These are phyloP conservation scores for Lamellibrachia luymesi DNA, from an alignment of 1,140 invertebrate species.

Conservation along the genomic window DNA sequence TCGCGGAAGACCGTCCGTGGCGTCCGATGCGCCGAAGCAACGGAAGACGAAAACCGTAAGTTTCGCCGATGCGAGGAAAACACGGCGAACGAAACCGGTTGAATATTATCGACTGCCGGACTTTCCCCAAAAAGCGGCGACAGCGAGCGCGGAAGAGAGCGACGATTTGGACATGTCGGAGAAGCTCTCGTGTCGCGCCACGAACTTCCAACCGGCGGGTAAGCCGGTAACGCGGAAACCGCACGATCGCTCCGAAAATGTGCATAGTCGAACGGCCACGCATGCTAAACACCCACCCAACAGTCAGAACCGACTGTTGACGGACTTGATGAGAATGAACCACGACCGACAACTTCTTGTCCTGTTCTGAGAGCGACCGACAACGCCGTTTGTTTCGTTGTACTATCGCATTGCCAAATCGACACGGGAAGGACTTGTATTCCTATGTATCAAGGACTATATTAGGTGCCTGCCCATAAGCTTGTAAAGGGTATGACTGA, in stretches of 20 bases:
- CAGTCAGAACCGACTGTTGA: slow-evolving; percentile 10
- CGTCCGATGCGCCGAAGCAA: background rate
- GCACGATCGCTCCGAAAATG: background rate
- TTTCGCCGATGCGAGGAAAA: background rate
- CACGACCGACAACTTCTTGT: slow-evolving; percentile 13
- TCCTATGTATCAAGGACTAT: background rate
- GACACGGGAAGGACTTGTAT: background rate
- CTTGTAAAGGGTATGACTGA: background rate
- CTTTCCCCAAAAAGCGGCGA: background rate
- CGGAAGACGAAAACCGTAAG: background rate
- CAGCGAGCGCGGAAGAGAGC: background rate
- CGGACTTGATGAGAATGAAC: slow-evolving; percentile 10
- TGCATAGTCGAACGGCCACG: background rate
- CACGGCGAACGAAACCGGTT: background rate
- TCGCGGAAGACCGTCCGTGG: background rate
- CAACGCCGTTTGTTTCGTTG: background rate
- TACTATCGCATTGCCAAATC: background rate
- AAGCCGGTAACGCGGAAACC: background rate
- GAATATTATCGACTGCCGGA: background rate
- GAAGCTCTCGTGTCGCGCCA: slow-evolving; percentile 7
- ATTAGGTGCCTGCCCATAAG: background rate
- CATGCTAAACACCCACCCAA: background rate
- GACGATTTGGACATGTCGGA: background rate
- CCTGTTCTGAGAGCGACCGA: background rate
- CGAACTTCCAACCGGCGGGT: background rate